Percentiles rank a stretch among this genome's conserved stretches.
Evolutionary conservation across 2,113 vertebrate species (phyloP).

Genomic region (Callipepla squamata): DNA sequence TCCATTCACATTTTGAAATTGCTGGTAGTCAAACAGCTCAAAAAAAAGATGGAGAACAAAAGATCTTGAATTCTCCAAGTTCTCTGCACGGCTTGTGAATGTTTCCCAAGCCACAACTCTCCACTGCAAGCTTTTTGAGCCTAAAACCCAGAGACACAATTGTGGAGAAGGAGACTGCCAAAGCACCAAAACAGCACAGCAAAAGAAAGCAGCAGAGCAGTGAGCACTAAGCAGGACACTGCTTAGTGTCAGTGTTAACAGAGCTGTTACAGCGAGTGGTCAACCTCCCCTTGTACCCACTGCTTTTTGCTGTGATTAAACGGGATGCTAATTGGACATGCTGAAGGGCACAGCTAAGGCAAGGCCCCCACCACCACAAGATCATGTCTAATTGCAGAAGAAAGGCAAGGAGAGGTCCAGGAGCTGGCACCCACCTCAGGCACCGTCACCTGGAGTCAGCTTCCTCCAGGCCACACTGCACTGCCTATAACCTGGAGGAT

Average conservation of each 20-base stretch:
- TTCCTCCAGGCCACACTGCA: not conserved
- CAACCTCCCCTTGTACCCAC: not conserved
- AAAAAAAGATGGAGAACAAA: conserved; percentile 6
- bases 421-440: rapidly evolving
- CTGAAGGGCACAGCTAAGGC: not conserved
- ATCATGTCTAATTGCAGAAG: not conserved
- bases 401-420: not conserved
- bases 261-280: not conserved
- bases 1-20: conserved; percentile 51
- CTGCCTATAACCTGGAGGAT: not conserved
- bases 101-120: conserved; percentile 7
- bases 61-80: not conserved
- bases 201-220: not conserved
- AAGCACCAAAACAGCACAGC: not conserved
- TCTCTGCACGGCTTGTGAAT: not conserved
- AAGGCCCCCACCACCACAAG: not conserved
- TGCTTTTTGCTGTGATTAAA: not conserved
- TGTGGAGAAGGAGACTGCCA: not conserved
- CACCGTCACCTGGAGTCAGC: rapidly evolving
- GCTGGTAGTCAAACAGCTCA: not conserved
- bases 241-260: too few relatives aligned
- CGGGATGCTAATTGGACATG: not conserved
- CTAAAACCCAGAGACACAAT: conserved; percentile 36
- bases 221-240: not conserved
- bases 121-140: not conserved